Evolutionary conservation across 2,113 vertebrate genomes (phyloP).

Genomic region (Elephantulus edwardii): DNA sequence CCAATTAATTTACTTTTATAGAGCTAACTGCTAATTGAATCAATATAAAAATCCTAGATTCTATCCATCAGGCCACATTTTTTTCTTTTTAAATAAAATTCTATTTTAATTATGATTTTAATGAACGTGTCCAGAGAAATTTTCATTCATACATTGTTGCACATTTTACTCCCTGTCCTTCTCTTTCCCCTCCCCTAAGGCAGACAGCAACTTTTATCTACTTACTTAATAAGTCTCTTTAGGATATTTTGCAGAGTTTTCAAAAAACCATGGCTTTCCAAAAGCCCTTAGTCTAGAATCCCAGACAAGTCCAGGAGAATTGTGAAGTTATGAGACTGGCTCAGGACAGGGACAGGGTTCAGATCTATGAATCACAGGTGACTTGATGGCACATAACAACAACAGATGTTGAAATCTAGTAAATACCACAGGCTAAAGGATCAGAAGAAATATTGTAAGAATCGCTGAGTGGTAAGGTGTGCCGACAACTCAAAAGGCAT

Average conservation of each 20-base stretch:
- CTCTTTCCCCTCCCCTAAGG: too few species aligned
- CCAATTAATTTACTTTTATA: background rate
- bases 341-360: too few species aligned
- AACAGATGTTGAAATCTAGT: background rate
- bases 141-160: too few species aligned
- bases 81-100: too few species aligned
- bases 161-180: too few species aligned
- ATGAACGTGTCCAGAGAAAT: too few species aligned
- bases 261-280: background rate
- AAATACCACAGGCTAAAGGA: background rate
- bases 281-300: background rate
- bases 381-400: too few species aligned
- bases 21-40: background rate
- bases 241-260: slow-evolving; percentile 5
- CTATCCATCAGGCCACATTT: background rate
- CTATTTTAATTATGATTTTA: too few species aligned
- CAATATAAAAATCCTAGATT: background rate
- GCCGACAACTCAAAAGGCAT: too few species aligned
- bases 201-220: slow-evolving; percentile 15
- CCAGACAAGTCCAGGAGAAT: background rate
- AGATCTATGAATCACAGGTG: too few species aligned
- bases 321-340: background rate
- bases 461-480: too few species aligned
- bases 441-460: background rate
- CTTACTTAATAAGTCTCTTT: background rate